Conservation (phyloP, 2,888 invertebrate genomes). For the Limenitis camilla region DNA sequence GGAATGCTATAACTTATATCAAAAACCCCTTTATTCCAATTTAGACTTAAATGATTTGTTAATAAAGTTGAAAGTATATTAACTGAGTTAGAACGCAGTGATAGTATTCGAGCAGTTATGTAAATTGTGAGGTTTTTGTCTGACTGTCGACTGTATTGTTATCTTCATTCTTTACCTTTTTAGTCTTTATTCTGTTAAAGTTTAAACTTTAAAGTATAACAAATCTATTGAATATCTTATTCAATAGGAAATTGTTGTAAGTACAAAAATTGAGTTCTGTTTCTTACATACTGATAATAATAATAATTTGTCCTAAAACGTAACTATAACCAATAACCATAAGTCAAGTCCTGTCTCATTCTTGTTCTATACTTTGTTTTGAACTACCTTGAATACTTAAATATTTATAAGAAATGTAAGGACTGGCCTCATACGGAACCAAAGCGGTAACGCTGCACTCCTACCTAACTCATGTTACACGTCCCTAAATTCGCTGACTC, state of each 20-base stretch:
- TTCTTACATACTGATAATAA: too few species aligned
- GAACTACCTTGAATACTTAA: too few species aligned
- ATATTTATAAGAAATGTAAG: too few species aligned
- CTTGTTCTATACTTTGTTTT: too few species aligned
- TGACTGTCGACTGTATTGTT: conserved; percentile 11
- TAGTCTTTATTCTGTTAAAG: not conserved
- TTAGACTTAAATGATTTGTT: not conserved
- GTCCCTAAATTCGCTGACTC: too few species aligned
- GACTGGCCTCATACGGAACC: too few species aligned
- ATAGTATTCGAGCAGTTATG: conserved; percentile 31
- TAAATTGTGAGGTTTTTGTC: conserved; percentile 31
- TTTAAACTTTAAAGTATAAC: not conserved
- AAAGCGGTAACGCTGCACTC: too few species aligned
- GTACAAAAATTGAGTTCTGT: not conserved
- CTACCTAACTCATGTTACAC: too few species aligned
- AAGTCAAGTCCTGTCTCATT: too few species aligned
- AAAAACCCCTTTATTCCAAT: conserved; percentile 1
- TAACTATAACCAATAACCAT: too few species aligned
- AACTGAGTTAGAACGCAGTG: not conserved
- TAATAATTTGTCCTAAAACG: too few species aligned
- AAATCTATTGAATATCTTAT: not conserved
- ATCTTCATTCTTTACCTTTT: not conserved
- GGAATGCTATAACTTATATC: conserved; percentile 6
- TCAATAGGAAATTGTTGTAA: not conserved
- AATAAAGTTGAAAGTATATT: not conserved